Percentiles rank a stretch among this genome's conserved stretches.
phyloP scores from a whole-genome alignment of 2,888 invertebrate genomes.

The Homarus gammarus region DNA sequence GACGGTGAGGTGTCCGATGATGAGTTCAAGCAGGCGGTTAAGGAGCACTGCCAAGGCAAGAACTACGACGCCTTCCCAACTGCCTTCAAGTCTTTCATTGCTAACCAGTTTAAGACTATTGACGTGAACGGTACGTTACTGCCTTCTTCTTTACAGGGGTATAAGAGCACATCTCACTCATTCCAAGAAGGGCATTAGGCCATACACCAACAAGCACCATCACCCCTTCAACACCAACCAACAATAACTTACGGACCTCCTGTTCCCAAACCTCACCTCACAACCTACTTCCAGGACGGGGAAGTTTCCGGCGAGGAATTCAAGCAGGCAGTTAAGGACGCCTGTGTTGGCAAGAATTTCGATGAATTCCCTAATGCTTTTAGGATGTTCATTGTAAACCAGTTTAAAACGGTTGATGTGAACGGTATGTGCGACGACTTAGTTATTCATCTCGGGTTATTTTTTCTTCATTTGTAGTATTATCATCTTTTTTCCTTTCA shows the following conservation, averaged over 20 bases:
- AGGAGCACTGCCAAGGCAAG: slow-evolving; percentile 88
- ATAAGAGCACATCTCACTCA: slow-evolving; percentile 38
- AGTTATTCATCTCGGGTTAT: slow-evolving; percentile 2
- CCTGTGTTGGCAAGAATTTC: slow-evolving; percentile 88
- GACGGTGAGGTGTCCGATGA: slow-evolving; percentile 89
- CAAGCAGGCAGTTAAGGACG: slow-evolving; percentile 88
- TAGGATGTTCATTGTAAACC: slow-evolving; percentile 91
- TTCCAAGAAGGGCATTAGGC: not conserved
- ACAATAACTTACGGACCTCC: not conserved
- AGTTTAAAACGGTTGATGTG: slow-evolving; percentile 89
- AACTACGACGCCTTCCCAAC: slow-evolving; percentile 89
- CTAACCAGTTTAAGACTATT: slow-evolving; percentile 89
- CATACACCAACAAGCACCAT: slow-evolving; percentile 28
- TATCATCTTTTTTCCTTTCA: slow-evolving; percentile 23
- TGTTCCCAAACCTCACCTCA: slow-evolving; percentile 34
- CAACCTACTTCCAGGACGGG: slow-evolving; percentile 84
- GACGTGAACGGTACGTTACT: slow-evolving; percentile 84
- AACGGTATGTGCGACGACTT: slow-evolving; percentile 81
- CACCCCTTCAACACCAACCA: slow-evolving; percentile 31
- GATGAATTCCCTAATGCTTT: slow-evolving; percentile 91
- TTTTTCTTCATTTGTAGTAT: slow-evolving; percentile 26
- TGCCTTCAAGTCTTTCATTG: slow-evolving; percentile 91
- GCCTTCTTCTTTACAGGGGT: slow-evolving; percentile 31
- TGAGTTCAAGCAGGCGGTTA: slow-evolving; percentile 89
- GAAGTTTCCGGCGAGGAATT: slow-evolving; percentile 90